Conservation (phyloP, 2,888 invertebrate genomes). For the Drosophila rubida region DNA sequence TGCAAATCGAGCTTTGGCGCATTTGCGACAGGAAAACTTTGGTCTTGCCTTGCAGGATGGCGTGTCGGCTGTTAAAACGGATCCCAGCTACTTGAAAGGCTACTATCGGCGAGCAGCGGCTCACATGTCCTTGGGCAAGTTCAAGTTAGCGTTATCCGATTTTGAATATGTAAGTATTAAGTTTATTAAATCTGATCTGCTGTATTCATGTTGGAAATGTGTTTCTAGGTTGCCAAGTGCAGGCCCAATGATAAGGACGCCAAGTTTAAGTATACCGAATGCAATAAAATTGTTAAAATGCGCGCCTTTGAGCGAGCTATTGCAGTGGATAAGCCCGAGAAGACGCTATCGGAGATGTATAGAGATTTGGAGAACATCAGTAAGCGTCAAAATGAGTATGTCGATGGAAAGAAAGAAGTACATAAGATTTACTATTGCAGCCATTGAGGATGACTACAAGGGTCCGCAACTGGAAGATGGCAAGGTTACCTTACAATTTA, state of each 20-base stretch:
- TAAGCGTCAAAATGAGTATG: slow-evolving; percentile 83
- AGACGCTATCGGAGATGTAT: slow-evolving; percentile 93
- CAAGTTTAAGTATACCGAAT: slow-evolving; percentile 95
- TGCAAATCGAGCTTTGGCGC: slow-evolving; percentile 98
- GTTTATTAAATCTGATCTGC: slow-evolving; percentile 53
- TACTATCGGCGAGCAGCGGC: slow-evolving; percentile 98
- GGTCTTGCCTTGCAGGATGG: slow-evolving; percentile 98
- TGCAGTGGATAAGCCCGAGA: slow-evolving; percentile 94
- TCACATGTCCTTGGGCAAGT: slow-evolving; percentile 98
- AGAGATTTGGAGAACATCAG: slow-evolving; percentile 96
- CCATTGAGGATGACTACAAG: slow-evolving; percentile 96
- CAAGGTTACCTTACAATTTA: slow-evolving; percentile 95
- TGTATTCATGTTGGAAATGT: slow-evolving; percentile 14
- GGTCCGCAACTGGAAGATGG: slow-evolving; percentile 96
- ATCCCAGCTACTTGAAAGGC: slow-evolving; percentile 96
- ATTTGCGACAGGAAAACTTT: slow-evolving; percentile 96
- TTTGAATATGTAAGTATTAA: slow-evolving; percentile 93
- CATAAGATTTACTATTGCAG: slow-evolving; percentile 86
- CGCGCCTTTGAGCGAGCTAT: slow-evolving; percentile 99
- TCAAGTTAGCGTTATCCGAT: slow-evolving; percentile 97
- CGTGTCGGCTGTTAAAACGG: slow-evolving; percentile 94
- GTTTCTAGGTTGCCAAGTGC: slow-evolving; percentile 92
- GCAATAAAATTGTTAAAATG: slow-evolving; percentile 97
- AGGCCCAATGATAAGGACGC: slow-evolving; percentile 98
- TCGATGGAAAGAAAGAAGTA: background rate